Evolutionary conservation across 2,797 vertebrate species (phyloP).

Genomic region (Poliocrania exsul): DNA sequence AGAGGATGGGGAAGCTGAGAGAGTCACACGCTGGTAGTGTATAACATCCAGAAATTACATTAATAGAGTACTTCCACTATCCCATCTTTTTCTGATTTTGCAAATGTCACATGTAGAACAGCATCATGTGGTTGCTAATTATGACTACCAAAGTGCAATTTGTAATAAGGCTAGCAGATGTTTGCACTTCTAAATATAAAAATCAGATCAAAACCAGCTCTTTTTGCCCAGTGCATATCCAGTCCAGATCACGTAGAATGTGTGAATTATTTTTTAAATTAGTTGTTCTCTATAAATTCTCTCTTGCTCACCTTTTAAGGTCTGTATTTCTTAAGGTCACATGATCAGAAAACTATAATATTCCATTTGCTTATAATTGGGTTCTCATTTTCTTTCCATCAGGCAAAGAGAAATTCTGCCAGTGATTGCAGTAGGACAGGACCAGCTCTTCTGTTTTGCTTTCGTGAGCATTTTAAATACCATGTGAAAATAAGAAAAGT

Average conservation of each 20-base stretch:
- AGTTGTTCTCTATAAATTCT: not conserved
- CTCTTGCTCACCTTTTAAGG: not conserved
- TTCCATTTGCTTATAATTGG: not conserved
- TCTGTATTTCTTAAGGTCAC: not conserved
- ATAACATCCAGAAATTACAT: not conserved
- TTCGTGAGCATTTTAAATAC: not conserved
- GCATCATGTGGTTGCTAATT: slow-evolving; percentile 44
- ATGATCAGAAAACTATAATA: not conserved
- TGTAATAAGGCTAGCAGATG: slow-evolving; percentile 31
- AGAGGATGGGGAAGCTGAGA: not conserved
- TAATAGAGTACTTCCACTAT: slow-evolving; percentile 6
- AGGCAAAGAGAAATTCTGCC: not conserved
- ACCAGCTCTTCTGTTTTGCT: not conserved
- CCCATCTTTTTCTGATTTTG: slow-evolving; percentile 36
- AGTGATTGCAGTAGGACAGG: not conserved
- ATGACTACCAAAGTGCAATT: slow-evolving; percentile 38
- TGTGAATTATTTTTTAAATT: not conserved
- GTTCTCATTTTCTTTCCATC: not conserved
- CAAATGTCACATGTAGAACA: not conserved
- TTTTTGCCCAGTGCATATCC: not conserved
- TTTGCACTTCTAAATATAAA: slow-evolving; percentile 31
- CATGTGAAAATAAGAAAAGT: not conserved
- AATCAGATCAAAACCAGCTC: slow-evolving; percentile 12
- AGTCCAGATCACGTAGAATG: not conserved
- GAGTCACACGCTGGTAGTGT: not conserved